Evolutionary conservation across 2,797 vertebrate genomes (phyloP).

Genomic region (Myotis myotis): DNA sequence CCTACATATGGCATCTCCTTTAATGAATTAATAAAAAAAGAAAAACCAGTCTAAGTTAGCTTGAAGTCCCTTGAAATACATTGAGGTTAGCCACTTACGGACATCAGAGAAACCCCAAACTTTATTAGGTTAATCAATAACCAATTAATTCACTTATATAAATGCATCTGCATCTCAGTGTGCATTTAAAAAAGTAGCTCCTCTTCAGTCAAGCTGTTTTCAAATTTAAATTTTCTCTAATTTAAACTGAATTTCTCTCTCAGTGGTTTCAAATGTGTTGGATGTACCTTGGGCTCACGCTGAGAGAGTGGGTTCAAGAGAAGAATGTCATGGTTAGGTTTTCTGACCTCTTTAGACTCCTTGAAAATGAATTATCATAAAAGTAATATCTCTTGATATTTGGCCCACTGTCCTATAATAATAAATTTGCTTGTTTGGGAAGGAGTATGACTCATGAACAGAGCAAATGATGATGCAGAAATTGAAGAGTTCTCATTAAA

Average conservation of each 20-base stretch:
- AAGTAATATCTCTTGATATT: neutral
- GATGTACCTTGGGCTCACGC: neutral
- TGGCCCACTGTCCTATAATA: neutral
- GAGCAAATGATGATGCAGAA: neutral
- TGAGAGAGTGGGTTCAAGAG: neutral
- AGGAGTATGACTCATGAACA: neutral
- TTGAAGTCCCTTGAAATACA: neutral
- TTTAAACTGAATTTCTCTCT: neutral
- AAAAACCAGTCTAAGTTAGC: neutral
- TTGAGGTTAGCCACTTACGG: neutral
- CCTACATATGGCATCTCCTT: neutral
- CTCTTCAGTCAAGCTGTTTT: neutral
- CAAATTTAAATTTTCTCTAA: neutral
- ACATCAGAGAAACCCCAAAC: neutral
- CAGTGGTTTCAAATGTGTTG: neutral
- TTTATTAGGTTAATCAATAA: neutral
- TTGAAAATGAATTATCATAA: slow-evolving; percentile 7
- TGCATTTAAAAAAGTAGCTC: neutral
- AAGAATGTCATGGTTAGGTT: neutral
- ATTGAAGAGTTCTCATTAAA: neutral
- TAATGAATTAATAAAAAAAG: neutral
- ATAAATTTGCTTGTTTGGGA: neutral
- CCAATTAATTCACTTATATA: neutral
- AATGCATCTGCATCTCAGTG: neutral
- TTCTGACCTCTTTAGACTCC: neutral